Conservation (phyloP, 2,113 vertebrate species). For the Synchiropus splendidus region DNA sequence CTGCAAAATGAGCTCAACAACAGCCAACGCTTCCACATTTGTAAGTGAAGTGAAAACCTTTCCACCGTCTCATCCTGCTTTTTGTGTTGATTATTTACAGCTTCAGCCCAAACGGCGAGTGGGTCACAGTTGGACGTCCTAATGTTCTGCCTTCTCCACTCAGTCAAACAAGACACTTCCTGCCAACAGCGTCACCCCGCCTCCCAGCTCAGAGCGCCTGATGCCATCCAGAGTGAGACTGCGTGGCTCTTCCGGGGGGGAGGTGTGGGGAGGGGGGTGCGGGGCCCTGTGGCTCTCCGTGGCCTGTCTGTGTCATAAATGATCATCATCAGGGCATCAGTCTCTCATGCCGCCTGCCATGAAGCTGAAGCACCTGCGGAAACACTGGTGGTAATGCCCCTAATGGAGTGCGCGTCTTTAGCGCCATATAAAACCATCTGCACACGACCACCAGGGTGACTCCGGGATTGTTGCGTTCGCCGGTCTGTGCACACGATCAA, state of each 20-base stretch:
- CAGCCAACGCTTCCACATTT: too few relatives aligned
- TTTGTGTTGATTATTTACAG: slow-evolving; percentile 16
- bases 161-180: slow-evolving; percentile 27
- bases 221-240: slow-evolving; percentile 39
- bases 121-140: slow-evolving; percentile 8
- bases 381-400: slow-evolving; percentile 30
- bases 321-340: slow-evolving; percentile 33
- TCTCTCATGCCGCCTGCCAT: slow-evolving; percentile 12
- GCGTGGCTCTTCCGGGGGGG: slow-evolving; percentile 18
- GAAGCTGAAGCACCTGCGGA: slow-evolving; percentile 48
- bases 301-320: slow-evolving; percentile 35
- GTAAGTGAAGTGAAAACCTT: too few relatives aligned
- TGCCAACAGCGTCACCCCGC: slow-evolving; percentile 16
- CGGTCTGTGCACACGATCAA: slow-evolving; percentile 3
- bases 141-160: slow-evolving; percentile 10
- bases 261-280: too few relatives aligned
- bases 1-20: too few relatives aligned
- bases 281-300: slow-evolving; percentile 11
- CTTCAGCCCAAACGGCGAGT: slow-evolving; percentile 6
- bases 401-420: slow-evolving; percentile 6
- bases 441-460: slow-evolving; percentile 3
- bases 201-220: slow-evolving; percentile 35
- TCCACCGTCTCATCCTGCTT: too few relatives aligned
- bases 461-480: background rate
- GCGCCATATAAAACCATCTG: slow-evolving; percentile 16